Percentiles rank a stretch among this genome's conserved stretches.
Conservation (phyloP, 2,888 invertebrate genomes). For the Pollenia labialis region DNA sequence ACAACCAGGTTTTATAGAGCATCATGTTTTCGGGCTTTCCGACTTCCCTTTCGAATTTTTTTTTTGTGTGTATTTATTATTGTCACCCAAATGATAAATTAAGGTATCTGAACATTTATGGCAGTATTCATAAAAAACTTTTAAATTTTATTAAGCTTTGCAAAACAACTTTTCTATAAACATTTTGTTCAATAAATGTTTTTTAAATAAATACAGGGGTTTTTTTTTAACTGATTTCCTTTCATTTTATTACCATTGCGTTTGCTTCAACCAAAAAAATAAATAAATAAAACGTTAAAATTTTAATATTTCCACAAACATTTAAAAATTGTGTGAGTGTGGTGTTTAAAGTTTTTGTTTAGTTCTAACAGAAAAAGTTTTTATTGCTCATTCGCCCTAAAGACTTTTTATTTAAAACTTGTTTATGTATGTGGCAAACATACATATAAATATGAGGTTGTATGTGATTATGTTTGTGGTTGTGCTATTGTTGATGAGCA, state of each 20-base stretch:
- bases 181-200: too few species aligned
- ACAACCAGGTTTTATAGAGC: too few species aligned
- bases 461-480: background rate
- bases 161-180: too few species aligned
- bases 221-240: too few species aligned
- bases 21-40: too few species aligned
- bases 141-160: too few species aligned
- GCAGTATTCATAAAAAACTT: too few species aligned
- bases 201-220: too few species aligned
- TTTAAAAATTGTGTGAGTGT: background rate
- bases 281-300: background rate
- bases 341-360: slow-evolving; percentile 7
- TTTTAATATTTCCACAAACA: background rate
- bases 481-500: background rate
- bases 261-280: background rate
- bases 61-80: background rate
- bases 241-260: background rate
- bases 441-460: background rate
- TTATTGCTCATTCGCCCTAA: background rate
- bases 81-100: slow-evolving; percentile 22
- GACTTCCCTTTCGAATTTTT: too few species aligned
- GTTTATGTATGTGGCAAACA: background rate
- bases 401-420: background rate
- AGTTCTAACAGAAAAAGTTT: background rate
- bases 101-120: slow-evolving; percentile 33